A percentile compares a stretch with the other conserved stretches of the same genome.
These are phyloP conservation scores for Octodonta nipae DNA, from an alignment of 2,888 invertebrate genomes.

Conservation along the genomic window DNA sequence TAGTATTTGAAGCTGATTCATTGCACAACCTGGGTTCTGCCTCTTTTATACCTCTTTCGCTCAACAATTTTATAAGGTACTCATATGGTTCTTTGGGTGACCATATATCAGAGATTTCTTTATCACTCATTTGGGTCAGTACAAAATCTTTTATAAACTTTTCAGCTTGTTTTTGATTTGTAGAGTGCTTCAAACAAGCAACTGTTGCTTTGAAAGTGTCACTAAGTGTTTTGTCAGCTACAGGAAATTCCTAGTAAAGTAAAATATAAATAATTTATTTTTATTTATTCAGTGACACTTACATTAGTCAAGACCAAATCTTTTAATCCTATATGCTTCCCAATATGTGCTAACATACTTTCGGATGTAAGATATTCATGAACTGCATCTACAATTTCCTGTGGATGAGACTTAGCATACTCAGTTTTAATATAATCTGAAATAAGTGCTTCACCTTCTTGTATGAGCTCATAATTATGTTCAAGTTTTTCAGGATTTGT, in stretches of 20 bases:
- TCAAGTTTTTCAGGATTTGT: no score
- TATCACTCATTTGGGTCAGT: constrained; percentile 68
- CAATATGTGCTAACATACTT: constrained; percentile 56
- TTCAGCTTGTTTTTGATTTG: constrained; percentile 51
- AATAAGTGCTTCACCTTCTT: constrained; percentile 54
- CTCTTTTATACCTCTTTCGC: constrained; percentile 41
- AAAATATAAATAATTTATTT: not conserved
- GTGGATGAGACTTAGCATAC: constrained; percentile 59
- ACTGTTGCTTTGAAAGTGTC: constrained; percentile 70
- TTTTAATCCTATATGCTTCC: constrained; percentile 61
- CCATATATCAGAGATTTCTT: constrained; percentile 78
- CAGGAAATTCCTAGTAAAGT: constrained; percentile 55
- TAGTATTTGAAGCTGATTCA: constrained; percentile 62
- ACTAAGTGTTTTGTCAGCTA: constrained; percentile 48
- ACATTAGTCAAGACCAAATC: constrained; percentile 70
- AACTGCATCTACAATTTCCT: constrained; percentile 60
- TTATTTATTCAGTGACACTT: constrained; percentile 35
- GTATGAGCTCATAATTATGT: constrained; percentile 53
- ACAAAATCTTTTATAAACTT: constrained; percentile 78
- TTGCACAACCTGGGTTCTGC: constrained; percentile 70
- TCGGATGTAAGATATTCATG: constrained; percentile 50
- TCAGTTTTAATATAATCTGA: constrained; percentile 49
- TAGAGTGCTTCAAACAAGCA: constrained; percentile 57
- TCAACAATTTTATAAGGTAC: constrained; percentile 51
- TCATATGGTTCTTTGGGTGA: constrained; percentile 63